phyloP scores from a whole-genome alignment of 2,113 vertebrate genomes.

The Xenopus borealis region DNA sequence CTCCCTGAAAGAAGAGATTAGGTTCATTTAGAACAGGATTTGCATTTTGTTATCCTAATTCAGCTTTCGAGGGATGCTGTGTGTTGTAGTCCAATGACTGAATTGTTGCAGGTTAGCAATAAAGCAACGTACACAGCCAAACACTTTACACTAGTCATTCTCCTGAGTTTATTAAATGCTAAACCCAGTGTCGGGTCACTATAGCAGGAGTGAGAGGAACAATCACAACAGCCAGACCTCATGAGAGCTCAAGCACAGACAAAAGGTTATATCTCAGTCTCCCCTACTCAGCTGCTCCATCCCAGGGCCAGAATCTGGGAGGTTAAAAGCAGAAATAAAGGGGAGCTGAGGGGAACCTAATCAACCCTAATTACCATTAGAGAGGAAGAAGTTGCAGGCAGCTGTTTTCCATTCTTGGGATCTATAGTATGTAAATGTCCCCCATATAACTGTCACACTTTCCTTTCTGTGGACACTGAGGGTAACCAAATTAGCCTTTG shows the following conservation, averaged over 20 bases:
- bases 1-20: too few relatives aligned
- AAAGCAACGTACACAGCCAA: too few relatives aligned
- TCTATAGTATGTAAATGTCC: slow-evolving; percentile 81
- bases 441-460: slow-evolving; percentile 73
- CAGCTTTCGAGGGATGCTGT: too few relatives aligned
- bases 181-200: too few relatives aligned
- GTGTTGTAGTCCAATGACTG: too few relatives aligned
- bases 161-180: too few relatives aligned
- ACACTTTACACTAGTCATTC: too few relatives aligned
- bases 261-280: slow-evolving; percentile 37
- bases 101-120: too few relatives aligned
- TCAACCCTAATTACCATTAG: slow-evolving; percentile 75
- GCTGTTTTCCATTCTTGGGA: slow-evolving; percentile 77
- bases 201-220: not conserved
- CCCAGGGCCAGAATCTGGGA: slow-evolving; percentile 59
- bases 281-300: slow-evolving; percentile 59
- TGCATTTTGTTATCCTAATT: too few relatives aligned
- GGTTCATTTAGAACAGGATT: too few relatives aligned
- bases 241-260: not conserved
- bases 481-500: slow-evolving; percentile 81
- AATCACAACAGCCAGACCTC: slow-evolving; percentile 2
- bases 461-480: slow-evolving; percentile 74
- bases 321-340: slow-evolving; percentile 62
- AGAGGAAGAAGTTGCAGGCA: slow-evolving; percentile 71
- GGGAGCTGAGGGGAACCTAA: slow-evolving; percentile 56